phyloP scores from a whole-genome alignment of 2,113 vertebrate species.

The Aix galericulata region DNA sequence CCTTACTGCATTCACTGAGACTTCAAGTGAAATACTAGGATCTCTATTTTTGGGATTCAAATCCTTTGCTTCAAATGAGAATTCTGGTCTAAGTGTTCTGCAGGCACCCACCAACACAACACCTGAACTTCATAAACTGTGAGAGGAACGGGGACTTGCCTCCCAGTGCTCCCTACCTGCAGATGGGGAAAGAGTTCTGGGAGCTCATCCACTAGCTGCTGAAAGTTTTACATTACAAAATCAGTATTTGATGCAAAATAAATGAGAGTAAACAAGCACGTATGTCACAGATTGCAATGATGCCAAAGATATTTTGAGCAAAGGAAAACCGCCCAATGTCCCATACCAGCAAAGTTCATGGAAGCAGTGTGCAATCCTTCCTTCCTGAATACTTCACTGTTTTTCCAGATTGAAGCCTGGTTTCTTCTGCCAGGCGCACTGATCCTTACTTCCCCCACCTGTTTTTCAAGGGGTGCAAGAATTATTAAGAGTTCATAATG shows the following conservation, averaged over 20 bases:
- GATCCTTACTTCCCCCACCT: background rate
- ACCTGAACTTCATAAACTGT: background rate
- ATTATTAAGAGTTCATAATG: background rate
- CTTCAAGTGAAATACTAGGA: background rate
- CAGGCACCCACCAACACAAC: background rate
- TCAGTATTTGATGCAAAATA: background rate
- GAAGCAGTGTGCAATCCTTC: background rate
- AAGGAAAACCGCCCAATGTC: background rate
- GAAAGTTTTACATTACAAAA: background rate
- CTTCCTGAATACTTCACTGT: background rate
- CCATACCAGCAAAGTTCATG: background rate
- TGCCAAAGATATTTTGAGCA: background rate
- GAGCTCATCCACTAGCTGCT: background rate
- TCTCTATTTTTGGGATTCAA: background rate
- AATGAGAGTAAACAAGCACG: background rate
- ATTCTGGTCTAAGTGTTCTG: background rate
- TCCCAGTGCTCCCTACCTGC: background rate
- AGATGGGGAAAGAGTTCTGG: background rate
- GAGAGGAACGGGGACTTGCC: background rate
- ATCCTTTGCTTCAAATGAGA: background rate
- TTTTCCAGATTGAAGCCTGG: background rate
- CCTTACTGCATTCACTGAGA: background rate
- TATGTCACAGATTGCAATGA: background rate
- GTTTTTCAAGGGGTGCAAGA: background rate
- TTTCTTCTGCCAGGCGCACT: background rate